Evolutionary conservation across 2,113 vertebrate species (phyloP).

Genomic region (Oncorhynchus clarkii): DNA sequence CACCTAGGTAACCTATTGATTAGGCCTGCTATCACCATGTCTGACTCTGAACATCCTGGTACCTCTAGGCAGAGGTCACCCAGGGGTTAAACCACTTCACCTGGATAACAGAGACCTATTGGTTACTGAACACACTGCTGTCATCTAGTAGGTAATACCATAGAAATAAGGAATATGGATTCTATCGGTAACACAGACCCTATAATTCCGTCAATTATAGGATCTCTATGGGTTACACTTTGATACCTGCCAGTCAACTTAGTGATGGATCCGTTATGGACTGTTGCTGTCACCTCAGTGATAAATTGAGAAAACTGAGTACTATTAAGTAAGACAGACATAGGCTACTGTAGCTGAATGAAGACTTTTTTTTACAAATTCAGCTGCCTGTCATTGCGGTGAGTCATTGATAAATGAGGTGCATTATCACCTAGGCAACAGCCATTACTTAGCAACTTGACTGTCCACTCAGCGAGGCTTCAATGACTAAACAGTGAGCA

Average conservation of each 20-base stretch:
- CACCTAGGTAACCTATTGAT: not conserved
- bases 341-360: not conserved
- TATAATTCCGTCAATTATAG: too few relatives aligned
- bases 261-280: too few relatives aligned
- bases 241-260: too few relatives aligned
- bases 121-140: too few relatives aligned
- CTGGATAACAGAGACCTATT: too few relatives aligned
- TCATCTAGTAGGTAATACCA: not conserved
- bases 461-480: not conserved
- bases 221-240: too few relatives aligned
- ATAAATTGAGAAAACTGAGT: not conserved
- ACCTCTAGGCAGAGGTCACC: too few relatives aligned
- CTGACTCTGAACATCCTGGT: too few relatives aligned
- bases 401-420: constrained; percentile 56
- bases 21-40: too few relatives aligned
- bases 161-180: not conserved
- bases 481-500: constrained; percentile 6
- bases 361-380: not conserved
- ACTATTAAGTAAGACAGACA: not conserved
- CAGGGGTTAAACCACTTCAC: too few relatives aligned
- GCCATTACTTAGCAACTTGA: constrained; percentile 67
- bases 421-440: constrained; percentile 65
- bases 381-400: constrained; percentile 13
- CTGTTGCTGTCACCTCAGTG: not conserved
- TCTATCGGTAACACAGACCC: not conserved